Percentiles rank a stretch among this genome's conserved stretches.
Conservation (phyloP, 1,140 invertebrate genomes). For the Laodelphax striatellus region DNA sequence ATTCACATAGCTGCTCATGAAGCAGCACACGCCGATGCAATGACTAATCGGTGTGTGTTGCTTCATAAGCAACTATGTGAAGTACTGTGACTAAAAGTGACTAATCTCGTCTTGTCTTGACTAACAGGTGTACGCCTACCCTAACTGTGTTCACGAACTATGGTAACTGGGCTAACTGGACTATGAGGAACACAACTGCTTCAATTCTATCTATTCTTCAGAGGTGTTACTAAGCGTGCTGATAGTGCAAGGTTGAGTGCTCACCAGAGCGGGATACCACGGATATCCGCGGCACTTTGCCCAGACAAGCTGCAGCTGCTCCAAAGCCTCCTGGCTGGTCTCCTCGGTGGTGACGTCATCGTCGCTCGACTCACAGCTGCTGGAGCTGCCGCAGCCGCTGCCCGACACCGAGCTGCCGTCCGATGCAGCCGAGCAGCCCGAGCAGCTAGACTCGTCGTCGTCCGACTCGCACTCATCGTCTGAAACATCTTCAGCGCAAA, state of each 20-base stretch:
- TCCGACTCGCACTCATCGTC: conserved; percentile 28
- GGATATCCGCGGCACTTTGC: conserved; percentile 93
- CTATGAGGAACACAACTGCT: no score
- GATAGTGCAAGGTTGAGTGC: conserved; percentile 14
- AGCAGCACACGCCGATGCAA: no score
- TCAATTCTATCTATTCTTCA: no score
- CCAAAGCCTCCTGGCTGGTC: conserved; percentile 15
- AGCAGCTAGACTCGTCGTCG: conserved; percentile 27
- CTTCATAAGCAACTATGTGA: no score
- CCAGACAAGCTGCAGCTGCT: conserved; percentile 78
- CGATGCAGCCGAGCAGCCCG: conserved; percentile 17
- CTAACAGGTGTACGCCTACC: no score
- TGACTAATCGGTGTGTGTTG: no score
- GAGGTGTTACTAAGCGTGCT: no score
- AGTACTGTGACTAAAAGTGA: no score
- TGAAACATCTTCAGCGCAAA: conserved; percentile 23
- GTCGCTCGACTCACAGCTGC: neutral
- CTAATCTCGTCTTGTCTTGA: no score
- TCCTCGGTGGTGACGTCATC: neutral
- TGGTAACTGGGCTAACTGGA: no score
- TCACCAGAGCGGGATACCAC: conserved; percentile 85
- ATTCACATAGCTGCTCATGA: no score
- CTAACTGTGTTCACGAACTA: no score
- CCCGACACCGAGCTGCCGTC: conserved; percentile 14
- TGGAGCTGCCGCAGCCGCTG: conserved; percentile 11